phyloP scores from a whole-genome alignment of 2,888 invertebrate genomes.

The Tipula confusa region DNA sequence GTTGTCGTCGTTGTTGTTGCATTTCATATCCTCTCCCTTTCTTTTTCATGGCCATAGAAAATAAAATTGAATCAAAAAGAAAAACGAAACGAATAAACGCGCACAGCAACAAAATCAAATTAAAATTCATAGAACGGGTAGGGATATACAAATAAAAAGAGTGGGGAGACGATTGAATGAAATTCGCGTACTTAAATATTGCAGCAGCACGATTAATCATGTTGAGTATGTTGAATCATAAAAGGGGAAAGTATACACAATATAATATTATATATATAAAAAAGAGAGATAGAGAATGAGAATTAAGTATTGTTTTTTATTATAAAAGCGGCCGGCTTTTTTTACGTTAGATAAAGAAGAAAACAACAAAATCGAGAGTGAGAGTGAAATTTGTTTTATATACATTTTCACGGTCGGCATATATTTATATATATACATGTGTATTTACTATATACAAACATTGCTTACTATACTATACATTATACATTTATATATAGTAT shows the following conservation, averaged over 20 bases:
- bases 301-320: neutral
- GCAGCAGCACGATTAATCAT: constrained; percentile 4
- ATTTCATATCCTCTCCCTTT: constrained; percentile 30
- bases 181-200: neutral
- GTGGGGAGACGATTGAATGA: neutral
- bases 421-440: neutral
- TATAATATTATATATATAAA: neutral
- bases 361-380: constrained; percentile 20
- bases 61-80: constrained; percentile 27
- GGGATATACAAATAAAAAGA: neutral
- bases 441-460: neutral
- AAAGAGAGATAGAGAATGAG: neutral
- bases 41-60: constrained; percentile 29
- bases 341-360: neutral
- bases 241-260: neutral
- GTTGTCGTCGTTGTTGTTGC: neutral
- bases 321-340: constrained; percentile 13
- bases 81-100: no score
- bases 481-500: neutral
- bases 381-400: constrained; percentile 26
- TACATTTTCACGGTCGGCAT: constrained; percentile 29
- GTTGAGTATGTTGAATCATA: neutral
- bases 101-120: neutral
- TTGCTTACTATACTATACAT: neutral
- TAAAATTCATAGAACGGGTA: neutral